These are phyloP conservation scores for Pangasianodon hypophthalmus DNA, from an alignment of 2,113 vertebrate genomes.

Conservation along the genomic window DNA sequence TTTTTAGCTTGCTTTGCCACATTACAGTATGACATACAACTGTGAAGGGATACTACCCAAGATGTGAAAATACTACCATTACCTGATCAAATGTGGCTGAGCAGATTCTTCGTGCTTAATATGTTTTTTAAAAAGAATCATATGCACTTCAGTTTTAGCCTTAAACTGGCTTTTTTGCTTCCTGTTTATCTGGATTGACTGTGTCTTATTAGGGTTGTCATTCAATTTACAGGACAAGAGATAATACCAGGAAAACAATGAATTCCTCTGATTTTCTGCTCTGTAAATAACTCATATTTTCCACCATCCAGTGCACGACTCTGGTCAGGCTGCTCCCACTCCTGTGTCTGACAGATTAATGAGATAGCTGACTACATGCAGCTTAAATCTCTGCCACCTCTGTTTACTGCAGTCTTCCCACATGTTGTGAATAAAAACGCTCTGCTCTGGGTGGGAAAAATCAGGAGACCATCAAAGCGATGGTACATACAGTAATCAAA, in stretches of 20 bases:
- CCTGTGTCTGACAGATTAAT: constrained; percentile 48
- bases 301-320: not conserved
- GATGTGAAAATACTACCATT: not conserved
- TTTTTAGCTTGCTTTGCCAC: constrained; percentile 38
- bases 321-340: constrained; percentile 31
- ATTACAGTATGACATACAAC: not conserved
- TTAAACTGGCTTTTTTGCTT: not conserved
- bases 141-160: not conserved
- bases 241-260: not conserved
- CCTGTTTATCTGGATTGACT: not conserved
- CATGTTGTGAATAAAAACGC: not conserved
- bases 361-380: constrained; percentile 38
- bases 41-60: not conserved
- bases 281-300: constrained; percentile 43
- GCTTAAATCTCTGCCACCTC: constrained; percentile 28
- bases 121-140: not conserved
- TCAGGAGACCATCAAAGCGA: not conserved
- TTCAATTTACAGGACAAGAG: not conserved
- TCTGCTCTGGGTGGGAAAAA: not conserved
- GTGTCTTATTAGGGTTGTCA: not conserved
- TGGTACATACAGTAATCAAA: not conserved
- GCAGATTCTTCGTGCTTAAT: not conserved
- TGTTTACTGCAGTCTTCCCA: constrained; percentile 24
- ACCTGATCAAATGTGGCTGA: not conserved
- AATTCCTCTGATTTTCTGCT: constrained; percentile 12